Evolutionary conservation across 1,140 invertebrate species (phyloP), one percentile per base, ranked within the genome.

Genomic region (Brachystomella parvula): DNA sequence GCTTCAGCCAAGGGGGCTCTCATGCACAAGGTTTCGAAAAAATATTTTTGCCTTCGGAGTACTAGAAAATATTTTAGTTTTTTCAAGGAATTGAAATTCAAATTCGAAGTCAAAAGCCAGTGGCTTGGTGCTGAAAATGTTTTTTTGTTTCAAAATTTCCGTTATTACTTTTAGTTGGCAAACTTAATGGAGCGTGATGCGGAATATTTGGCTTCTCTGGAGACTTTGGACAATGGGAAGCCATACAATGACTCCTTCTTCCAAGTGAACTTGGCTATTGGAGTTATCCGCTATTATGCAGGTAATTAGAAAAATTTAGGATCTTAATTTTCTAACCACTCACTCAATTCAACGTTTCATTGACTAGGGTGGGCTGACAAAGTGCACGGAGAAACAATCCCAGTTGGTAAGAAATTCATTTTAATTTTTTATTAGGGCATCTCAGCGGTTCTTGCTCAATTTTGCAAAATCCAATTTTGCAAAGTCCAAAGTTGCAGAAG

Each of bases 311-410:
- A n/a, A n/a, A n/a, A n/a, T n/a, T n/a, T n/a, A n/a, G n/a, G n/a
- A n/a, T n/a, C n/a, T n/a, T n/a, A n/a, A n/a, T n/a, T n/a, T n/a
- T n/a, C n/a, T n/a, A n/a, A n/a, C n/a, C n/a, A n/a, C n/a, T n/a
- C n/a, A n/a, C n/a, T n/a, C n/a, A n/a, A n/a, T n/a, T n/a, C n/a
- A n/a, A n/a, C n/a, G n/a, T n/a, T n/a, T n/a, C n/a, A n/a, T n/a
- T n/a, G n/a, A n/a, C n/a, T n/a, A n/a, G n/a, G 93, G 35, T 93
- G 86, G 83, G 86, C 88, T 65, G 92, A 96, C 77, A 97, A 97
- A 79, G 63, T 91, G 24, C 29, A 89, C 74, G 94, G 94, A 19
- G 35, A 66, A 12, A 66, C 47, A 6, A 61, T 61, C n/a, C 59
- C 35, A 26, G 60, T 49, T 3, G 30, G 33, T 62, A 19, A 35